Percentiles rank a stretch among this genome's conserved stretches.
Evolutionary conservation across 2,888 invertebrate species (phyloP).

Genomic region (Hipparchia semele): DNA sequence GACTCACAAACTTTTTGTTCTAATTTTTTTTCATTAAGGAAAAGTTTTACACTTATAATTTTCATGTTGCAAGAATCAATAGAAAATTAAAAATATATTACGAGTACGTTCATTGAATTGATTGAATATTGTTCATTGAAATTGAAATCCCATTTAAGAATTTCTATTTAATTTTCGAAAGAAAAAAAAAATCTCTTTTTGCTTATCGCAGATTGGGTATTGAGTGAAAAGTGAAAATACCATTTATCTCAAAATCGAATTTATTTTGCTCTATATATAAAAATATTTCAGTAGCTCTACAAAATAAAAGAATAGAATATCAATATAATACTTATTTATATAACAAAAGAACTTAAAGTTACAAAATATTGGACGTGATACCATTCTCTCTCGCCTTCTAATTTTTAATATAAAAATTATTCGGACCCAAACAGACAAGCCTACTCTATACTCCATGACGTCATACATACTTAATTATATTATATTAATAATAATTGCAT

Average conservation of each 20-base stretch:
- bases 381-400: conserved; percentile 71
- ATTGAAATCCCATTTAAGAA: no score
- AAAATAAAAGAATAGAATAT: conserved; percentile 76
- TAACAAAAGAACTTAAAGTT: conserved; percentile 59
- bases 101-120: no score
- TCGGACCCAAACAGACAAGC: conserved; percentile 62
- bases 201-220: neutral
- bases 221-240: conserved; percentile 26
- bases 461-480: conserved; percentile 48
- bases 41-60: no score
- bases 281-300: conserved; percentile 73
- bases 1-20: no score
- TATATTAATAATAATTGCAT: neutral
- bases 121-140: no score
- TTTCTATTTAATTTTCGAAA: no score
- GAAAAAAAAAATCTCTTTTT: no score
- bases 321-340: conserved; percentile 76
- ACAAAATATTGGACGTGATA: conserved; percentile 71
- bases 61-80: no score
- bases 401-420: conserved; percentile 82
- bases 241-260: conserved; percentile 66
- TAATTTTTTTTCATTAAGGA: no score
- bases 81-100: no score
- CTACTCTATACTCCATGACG: conserved; percentile 42
- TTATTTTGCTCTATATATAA: conserved; percentile 76